Evolutionary conservation across 2,888 invertebrate species (phyloP), one percentile per base, ranked within the genome.

Genomic region (Sarcophaga variegata): DNA sequence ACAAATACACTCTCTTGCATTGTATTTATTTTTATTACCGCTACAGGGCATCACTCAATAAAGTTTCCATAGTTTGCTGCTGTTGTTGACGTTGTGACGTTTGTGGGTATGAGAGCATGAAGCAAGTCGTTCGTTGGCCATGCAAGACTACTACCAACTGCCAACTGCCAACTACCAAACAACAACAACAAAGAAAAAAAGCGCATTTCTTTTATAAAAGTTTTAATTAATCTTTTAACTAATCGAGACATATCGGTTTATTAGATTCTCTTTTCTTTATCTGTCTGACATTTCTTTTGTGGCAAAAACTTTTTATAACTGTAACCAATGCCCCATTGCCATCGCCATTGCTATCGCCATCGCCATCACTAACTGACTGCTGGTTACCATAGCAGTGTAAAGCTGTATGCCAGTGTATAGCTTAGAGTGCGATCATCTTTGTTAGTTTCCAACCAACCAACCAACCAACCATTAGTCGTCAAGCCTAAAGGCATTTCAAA

Each of bases 141-240:
- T 76, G 75, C 54, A 71, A 77, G 60, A 77, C 47, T 64, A 77
- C 47, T 64, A 63, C 12, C 17, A 27, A 63, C 59, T 70, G 25
- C 37, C 2, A 27, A 37, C 37, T 37, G 37, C 8, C 37, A 37
- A 10, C 54, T 62, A 59, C 12, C 64, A 60, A 59, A 82, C 82
- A 66, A 77, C 71, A 66, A 66, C 49, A 77, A 66, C 27, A 27
- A 37, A 0, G 0, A 27, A 4, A 37, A 37, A 6, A 37, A 37
- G 37, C 37, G 6, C 71, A 77, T 82, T 47, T 72, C 60, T 20
- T 80, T 69, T 76, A 84, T 76, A 76, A 84, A 84, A 84, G 80
- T 84, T 84, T 84, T 84, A 84, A 84, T 84, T 84, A 84, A 84
- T 80, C 84, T 84, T 71, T 66, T 71, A 66, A 76, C 84, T 84